Evolutionary conservation across 2,797 vertebrate genomes (phyloP), one percentile per base, ranked within the genome.

Genomic region (Poecile montanus): DNA sequence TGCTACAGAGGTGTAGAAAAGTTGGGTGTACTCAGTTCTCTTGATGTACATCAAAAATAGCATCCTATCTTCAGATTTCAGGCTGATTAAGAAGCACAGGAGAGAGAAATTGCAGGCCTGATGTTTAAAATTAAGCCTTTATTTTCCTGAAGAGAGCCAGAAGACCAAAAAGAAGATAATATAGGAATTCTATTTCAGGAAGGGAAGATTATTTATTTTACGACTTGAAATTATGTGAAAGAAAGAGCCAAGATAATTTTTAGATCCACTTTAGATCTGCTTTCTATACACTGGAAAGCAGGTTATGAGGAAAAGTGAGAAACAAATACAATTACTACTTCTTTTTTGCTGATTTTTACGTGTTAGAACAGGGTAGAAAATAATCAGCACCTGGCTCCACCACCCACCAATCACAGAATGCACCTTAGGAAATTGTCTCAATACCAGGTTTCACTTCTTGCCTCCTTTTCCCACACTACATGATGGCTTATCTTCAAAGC

Each of bases 401-500:
- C 47, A 74, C 93, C 85, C 91, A 80, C 94, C 94, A 95, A 79
- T 96, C 91, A 77, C 38, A 63, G 61, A 91, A 38, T 65, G 26
- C 82, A 94, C 42, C 85, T 80, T 91, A 92, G 85, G 93, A 95
- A 94, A 91, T 88, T 72, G 85, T 88, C 89, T 96, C 93, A 88
- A 79, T 86, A 95, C 82, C 91, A 91, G 79, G 89, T 77, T 95
- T 93, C 19, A 7, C 82, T 89, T 92, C 82, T 96, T 93, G 83
- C 85, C 89, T 88, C 73, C 62, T 96, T 96, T 96, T 96, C 95
- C 93, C 94, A 96, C 93, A 96, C 34, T 66, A 12, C 40, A 4
- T 72, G 93, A 96, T 96, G 83, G 94, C 95, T 96, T 96, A 94
- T 96, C 96, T 96, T 96, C 95, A 96, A 96, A 96, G 94, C 94